Percentiles rank a stretch among this genome's conserved stretches.
These are phyloP conservation scores for Hydropotes inermis DNA, from an alignment of 2,113 vertebrate genomes.

Conservation along the genomic window DNA sequence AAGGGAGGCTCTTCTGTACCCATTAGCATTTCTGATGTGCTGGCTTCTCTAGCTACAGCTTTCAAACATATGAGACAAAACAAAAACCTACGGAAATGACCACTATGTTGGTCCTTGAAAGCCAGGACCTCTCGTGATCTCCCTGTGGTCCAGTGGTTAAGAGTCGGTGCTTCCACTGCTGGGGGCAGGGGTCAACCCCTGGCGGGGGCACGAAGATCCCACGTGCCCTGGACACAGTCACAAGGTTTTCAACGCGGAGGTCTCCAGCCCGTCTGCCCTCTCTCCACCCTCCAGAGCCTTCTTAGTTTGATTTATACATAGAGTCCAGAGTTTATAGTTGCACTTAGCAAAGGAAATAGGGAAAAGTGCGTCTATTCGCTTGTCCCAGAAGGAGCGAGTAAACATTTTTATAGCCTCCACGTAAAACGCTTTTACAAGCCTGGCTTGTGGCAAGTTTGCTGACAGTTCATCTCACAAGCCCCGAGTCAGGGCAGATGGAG, in stretches of 20 bases:
- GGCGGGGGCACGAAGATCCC: neutral
- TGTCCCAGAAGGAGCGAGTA: neutral
- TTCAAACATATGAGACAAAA: neutral
- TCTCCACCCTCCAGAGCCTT: neutral
- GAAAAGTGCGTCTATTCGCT: neutral
- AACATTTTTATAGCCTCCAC: neutral
- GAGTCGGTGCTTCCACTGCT: neutral
- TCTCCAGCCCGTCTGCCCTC: neutral
- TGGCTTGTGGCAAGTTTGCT: neutral
- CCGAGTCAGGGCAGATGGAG: neutral
- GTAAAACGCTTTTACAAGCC: neutral
- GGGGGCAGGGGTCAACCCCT: fast-evolving
- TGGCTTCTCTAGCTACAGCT: neutral
- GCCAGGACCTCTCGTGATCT: neutral
- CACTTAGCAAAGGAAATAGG: neutral
- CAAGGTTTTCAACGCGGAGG: neutral
- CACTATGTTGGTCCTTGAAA: neutral
- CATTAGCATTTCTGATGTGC: neutral
- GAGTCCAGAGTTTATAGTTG: neutral
- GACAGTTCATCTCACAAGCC: neutral
- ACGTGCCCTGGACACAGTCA: neutral
- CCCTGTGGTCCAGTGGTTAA: neutral
- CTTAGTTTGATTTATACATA: neutral
- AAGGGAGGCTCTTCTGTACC: neutral
- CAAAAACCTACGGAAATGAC: neutral